Percentiles rank a stretch among this genome's conserved stretches.
Conservation (phyloP, 1,140 invertebrate genomes). For the Drosophila truncata region DNA sequence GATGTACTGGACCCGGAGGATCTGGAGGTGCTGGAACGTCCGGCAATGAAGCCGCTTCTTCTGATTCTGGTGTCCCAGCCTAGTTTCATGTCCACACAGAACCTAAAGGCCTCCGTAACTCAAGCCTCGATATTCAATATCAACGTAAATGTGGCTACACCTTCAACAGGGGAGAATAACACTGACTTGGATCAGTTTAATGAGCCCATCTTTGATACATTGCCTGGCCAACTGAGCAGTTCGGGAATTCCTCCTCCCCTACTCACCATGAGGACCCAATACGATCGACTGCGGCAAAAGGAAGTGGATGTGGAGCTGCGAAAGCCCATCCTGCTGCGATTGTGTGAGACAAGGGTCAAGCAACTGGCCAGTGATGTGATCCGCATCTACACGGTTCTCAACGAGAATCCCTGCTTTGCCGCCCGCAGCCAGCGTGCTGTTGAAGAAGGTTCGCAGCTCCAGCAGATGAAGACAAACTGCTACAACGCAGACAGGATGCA, state of each 20-base stretch:
- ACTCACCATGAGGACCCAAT: constrained; percentile 55
- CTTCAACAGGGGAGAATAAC: background rate
- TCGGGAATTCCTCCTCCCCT: constrained; percentile 76
- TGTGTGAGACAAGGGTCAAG: constrained; percentile 57
- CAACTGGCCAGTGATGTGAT: constrained; percentile 53
- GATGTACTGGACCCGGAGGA: constrained; percentile 50
- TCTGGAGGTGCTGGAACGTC: constrained; percentile 6
- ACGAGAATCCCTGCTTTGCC: constrained; percentile 60
- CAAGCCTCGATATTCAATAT: constrained; percentile 77
- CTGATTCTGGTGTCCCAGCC: constrained; percentile 72
- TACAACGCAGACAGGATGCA: constrained; percentile 84
- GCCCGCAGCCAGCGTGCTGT: constrained; percentile 51
- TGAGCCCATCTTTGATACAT: constrained; percentile 66
- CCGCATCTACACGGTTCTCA: constrained; percentile 55
- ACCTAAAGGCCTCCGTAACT: constrained; percentile 41
- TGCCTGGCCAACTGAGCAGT: constrained; percentile 61
- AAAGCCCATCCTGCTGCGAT: constrained; percentile 61
- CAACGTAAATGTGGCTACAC: constrained; percentile 45
- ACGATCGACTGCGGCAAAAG: constrained; percentile 51
- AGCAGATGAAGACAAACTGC: constrained; percentile 60
- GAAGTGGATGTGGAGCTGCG: constrained; percentile 68
- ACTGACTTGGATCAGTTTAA: constrained; percentile 28
- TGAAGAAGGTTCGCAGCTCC: constrained; percentile 54
- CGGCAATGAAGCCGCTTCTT: constrained; percentile 50
- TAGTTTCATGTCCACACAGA: constrained; percentile 72